Base-by-base conservation (phyloP, 2,113 vertebrate species). In the Ia io region DNA sequence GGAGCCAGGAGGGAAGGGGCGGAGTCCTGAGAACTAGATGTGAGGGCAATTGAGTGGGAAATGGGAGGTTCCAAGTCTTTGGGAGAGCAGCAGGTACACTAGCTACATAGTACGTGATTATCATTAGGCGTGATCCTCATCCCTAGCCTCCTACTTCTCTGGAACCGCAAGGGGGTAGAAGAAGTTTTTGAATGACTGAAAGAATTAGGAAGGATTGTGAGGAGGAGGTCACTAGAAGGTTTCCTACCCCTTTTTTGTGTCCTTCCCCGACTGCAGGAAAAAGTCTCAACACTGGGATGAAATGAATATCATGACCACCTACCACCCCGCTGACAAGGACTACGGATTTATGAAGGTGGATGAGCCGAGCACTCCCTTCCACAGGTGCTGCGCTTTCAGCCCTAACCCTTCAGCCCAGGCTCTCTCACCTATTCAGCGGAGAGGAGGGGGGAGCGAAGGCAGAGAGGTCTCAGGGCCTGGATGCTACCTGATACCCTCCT, bases 271-370 rank as follows among this genome's bases (percentile, higher is more conserved):
- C 17, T 10, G 17, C 61, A 96, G 95, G 90, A 97, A 49, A 67
- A 97, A 98, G 88, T 80, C 88, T 92, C 97, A 96, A 73, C 95
- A 42, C 77, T 97, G 97, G 97, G 97, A 98, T 89, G 97, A 98
- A 70, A 97, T 97, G 96, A 97, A 97, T 37, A 98, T 98, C 65
- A 42, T 97, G 94, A 92, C 95, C 35, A 97, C 97, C n/a, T 94
- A 97, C 92, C 97, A 97, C 65, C 95, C 97, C 44, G 9, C 83
- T 77, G 95, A 89, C 73, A 97, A 97, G 65, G 83, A 96, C 74
- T 97, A 97, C 2, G 96, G 97, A 28, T 86, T 96, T 78, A 90
- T 95, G 95, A 97, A 94, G 67, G 97, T 97, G 71, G 93, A 97
- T 12, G 97, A 98, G 23, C 96, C 97, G 5, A 47, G 37, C 32